Conservation (phyloP, 1,140 invertebrate genomes). For the Bombus ignitus region DNA sequence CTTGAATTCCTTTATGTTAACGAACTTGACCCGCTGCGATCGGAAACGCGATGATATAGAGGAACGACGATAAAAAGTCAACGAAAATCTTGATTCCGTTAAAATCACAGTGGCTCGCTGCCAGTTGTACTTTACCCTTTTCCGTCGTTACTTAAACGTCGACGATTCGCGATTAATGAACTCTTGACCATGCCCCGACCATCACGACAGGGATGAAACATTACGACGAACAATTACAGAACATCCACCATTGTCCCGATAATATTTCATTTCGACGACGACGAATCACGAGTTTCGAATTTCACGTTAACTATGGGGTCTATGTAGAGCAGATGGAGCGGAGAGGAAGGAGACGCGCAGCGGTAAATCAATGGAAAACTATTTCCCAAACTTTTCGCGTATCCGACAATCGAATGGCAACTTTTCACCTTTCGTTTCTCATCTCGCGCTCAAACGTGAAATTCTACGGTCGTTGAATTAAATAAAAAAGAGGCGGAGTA, state of each 20-base stretch:
- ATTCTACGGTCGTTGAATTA: constrained; percentile 30
- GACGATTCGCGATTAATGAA: constrained; percentile 29
- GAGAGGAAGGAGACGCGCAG: neutral
- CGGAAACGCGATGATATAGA: neutral
- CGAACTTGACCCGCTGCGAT: constrained; percentile 4
- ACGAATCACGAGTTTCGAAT: neutral
- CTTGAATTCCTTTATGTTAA: constrained; percentile 50
- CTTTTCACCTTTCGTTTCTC: constrained; percentile 17
- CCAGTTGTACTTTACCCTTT: constrained; percentile 17
- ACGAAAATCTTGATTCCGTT: constrained; percentile 53
- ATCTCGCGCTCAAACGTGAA: constrained; percentile 6
- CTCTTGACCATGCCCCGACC: neutral
- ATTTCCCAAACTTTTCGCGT: constrained; percentile 21
- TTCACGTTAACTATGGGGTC: neutral
- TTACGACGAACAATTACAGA: neutral
- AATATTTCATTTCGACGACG: constrained; percentile 6
- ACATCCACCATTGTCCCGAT: neutral
- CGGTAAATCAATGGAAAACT: constrained; percentile 14
- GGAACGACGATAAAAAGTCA: constrained; percentile 13
- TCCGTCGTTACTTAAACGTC: constrained; percentile 1
- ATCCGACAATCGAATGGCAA: neutral
- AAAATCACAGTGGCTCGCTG: constrained; percentile 16
- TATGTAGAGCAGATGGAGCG: neutral
- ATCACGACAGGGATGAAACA: neutral
- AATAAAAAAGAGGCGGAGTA: neutral